Evolutionary conservation across 2,113 vertebrate species (phyloP).

Genomic region (Acanthisitta chloris): DNA sequence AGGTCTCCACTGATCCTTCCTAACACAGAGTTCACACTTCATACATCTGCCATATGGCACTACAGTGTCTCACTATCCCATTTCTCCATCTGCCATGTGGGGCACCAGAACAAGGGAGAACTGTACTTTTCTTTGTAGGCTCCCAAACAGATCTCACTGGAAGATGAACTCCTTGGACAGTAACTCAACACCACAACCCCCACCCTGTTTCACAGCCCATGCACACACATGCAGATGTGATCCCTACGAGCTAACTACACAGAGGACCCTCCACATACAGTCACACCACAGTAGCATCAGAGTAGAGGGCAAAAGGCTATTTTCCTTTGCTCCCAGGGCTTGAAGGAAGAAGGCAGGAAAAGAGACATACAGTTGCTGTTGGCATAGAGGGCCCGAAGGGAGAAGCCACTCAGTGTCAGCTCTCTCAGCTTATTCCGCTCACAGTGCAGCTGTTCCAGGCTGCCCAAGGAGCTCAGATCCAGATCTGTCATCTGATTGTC

Average conservation of each 20-base stretch:
- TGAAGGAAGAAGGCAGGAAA: neutral
- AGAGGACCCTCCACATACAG: neutral
- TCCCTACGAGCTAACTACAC: neutral
- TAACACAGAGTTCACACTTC: neutral
- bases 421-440: constrained; percentile 88
- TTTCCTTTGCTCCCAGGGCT: neutral
- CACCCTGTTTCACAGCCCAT: neutral
- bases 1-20: neutral
- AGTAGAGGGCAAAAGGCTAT: neutral
- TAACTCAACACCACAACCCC: neutral
- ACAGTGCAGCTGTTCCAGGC: constrained; percentile 90
- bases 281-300: neutral
- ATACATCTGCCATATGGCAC: neutral
- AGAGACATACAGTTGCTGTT: constrained; percentile 85
- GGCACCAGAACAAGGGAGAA: neutral
- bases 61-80: neutral
- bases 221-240: neutral
- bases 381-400: constrained; percentile 84
- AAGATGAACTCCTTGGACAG: neutral
- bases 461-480: constrained; percentile 85
- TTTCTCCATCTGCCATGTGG: neutral
- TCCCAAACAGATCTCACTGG: neutral
- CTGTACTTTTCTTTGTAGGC: neutral
- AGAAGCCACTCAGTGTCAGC: constrained; percentile 87
- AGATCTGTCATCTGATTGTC: constrained; percentile 86